These are phyloP conservation scores for Lasiurus cinereus DNA, from an alignment of 2,113 vertebrate species.

Conservation along the genomic window DNA sequence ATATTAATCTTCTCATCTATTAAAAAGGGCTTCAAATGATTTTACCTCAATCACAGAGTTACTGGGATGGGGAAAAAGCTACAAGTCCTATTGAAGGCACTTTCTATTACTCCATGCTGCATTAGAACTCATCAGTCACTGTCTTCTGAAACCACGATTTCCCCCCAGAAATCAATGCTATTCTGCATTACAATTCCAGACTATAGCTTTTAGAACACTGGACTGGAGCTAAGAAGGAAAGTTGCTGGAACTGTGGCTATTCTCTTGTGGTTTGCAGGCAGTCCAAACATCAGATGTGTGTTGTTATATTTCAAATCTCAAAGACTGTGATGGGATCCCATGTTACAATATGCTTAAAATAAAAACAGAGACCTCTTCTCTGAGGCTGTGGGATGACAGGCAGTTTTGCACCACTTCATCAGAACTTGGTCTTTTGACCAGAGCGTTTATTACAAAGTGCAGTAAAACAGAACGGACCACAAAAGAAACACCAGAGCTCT, in stretches of 20 bases:
- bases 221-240: slow-evolving; percentile 78
- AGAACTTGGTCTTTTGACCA: slow-evolving; percentile 83
- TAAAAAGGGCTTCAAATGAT: slow-evolving; percentile 15
- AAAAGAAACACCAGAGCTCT: slow-evolving; percentile 80
- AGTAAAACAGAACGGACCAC: slow-evolving; percentile 82
- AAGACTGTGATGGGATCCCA: slow-evolving; percentile 80
- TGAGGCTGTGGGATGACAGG: slow-evolving; percentile 84
- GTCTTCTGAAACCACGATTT: slow-evolving; percentile 28
- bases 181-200: not conserved
- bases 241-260: slow-evolving; percentile 80
- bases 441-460: slow-evolving; percentile 83
- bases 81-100: not conserved
- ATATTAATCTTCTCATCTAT: slow-evolving; percentile 6
- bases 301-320: slow-evolving; percentile 76
- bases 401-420: slow-evolving; percentile 85
- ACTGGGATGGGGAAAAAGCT: not conserved
- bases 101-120: not conserved
- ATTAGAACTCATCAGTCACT: slow-evolving; percentile 26
- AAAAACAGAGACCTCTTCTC: slow-evolving; percentile 83
- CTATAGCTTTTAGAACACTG: slow-evolving; percentile 34
- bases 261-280: slow-evolving; percentile 71
- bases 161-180: not conserved
- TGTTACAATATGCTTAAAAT: slow-evolving; percentile 79
- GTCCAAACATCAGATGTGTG: slow-evolving; percentile 82
- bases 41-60: not conserved